Conservation (phyloP, 1,140 invertebrate genomes). For the Drosophila tani region DNA sequence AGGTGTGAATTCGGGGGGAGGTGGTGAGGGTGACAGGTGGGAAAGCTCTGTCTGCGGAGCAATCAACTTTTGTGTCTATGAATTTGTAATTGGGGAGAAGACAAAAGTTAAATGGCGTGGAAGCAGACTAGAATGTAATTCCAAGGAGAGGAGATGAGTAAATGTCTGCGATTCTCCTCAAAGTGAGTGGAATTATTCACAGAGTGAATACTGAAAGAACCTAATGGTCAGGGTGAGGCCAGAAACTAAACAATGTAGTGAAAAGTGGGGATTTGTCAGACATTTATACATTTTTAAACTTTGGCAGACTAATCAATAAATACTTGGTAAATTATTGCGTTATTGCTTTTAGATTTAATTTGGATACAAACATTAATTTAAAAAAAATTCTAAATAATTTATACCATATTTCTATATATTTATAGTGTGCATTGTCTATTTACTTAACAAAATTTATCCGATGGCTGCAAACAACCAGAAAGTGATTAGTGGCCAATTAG, state of each 20-base stretch:
- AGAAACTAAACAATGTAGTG: neutral
- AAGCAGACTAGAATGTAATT: constrained; percentile 30
- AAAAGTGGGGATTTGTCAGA: neutral
- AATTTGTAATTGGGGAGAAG: constrained; percentile 46
- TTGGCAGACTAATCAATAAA: neutral
- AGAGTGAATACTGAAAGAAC: neutral
- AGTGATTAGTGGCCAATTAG: constrained; percentile 36
- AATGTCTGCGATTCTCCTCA: neutral
- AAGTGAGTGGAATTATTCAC: constrained; percentile 2
- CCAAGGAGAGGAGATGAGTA: neutral
- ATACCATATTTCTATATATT: too few species aligned
- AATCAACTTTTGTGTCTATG: constrained; percentile 56
- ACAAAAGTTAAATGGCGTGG: constrained; percentile 30
- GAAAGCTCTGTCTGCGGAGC: constrained; percentile 18
- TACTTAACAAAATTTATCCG: constrained; percentile 5
- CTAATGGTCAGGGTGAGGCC: neutral
- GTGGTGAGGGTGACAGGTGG: neutral
- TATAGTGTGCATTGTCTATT: neutral
- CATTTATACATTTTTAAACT: too few species aligned
- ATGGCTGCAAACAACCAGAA: constrained; percentile 12
- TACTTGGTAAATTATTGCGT: neutral
- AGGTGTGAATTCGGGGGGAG: constrained; percentile 11
- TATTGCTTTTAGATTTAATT: neutral
- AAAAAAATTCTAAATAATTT: too few species aligned
- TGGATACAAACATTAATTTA: too few species aligned